Evolutionary conservation across 2,888 invertebrate genomes (phyloP).

Genomic region (Tiphia femorata): DNA sequence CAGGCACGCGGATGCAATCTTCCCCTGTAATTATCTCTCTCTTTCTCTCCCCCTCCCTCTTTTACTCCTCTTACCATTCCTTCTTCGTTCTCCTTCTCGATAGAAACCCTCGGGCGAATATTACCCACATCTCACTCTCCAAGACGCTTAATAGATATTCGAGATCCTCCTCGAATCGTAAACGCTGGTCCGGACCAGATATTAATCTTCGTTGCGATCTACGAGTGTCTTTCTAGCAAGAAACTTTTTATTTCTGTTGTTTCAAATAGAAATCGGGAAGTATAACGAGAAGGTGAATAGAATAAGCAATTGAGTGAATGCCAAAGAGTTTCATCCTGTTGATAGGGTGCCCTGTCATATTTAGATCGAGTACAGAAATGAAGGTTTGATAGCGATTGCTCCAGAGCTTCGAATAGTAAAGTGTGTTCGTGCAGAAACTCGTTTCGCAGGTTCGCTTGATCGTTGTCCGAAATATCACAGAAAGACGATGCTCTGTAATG

Average conservation of each 20-base stretch:
- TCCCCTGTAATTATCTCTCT: slow-evolving; percentile 22
- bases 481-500: too few relatives aligned
- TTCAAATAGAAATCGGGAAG: background rate
- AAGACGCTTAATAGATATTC: slow-evolving; percentile 18
- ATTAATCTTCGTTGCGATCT: slow-evolving; percentile 25
- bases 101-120: background rate
- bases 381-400: too few relatives aligned
- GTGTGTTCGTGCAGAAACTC: too few relatives aligned
- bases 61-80: too few relatives aligned
- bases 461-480: too few relatives aligned
- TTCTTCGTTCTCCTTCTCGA: background rate
- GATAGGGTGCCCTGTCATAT: too few relatives aligned
- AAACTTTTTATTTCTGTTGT: slow-evolving; percentile 8
- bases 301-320: too few relatives aligned
- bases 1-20: slow-evolving; percentile 18
- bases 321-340: too few relatives aligned
- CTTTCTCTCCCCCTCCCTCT: background rate
- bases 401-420: too few relatives aligned
- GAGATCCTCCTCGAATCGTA: background rate
- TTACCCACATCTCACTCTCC: slow-evolving; percentile 12
- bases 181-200: background rate
- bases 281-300: too few relatives aligned
- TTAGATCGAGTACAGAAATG: too few relatives aligned
- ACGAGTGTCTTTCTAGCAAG: background rate
- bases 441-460: too few relatives aligned